These are phyloP conservation scores for Ecliptopera silaceata DNA, from an alignment of 2,888 invertebrate species.

Conservation along the genomic window DNA sequence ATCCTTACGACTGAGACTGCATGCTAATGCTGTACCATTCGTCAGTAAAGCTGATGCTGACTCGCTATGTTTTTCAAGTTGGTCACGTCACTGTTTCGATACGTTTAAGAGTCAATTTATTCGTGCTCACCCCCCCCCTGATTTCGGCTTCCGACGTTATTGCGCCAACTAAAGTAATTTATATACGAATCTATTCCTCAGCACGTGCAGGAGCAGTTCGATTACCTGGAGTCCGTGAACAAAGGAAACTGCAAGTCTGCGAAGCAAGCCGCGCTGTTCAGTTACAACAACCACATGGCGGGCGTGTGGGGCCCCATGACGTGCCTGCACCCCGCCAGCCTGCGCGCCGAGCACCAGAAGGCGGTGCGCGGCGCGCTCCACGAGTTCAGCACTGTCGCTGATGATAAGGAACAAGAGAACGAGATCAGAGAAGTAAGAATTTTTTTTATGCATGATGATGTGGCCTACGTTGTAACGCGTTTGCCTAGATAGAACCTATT, in stretches of 20 bases:
- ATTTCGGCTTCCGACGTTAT: too few relatives aligned
- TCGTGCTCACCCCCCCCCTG: too few relatives aligned
- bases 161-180: too few relatives aligned
- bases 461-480: too few relatives aligned
- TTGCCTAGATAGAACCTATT: too few relatives aligned
- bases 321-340: conserved; percentile 18
- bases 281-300: conserved; percentile 32
- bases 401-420: conserved; percentile 8
- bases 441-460: too few relatives aligned
- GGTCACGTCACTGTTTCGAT: too few relatives aligned
- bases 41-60: too few relatives aligned
- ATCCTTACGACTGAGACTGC: too few relatives aligned
- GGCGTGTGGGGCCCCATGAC: conserved; percentile 27
- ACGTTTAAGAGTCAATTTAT: too few relatives aligned
- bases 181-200: not conserved
- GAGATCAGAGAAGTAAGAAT: conserved; percentile 2
- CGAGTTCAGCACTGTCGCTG: conserved; percentile 6
- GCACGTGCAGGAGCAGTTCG: conserved; percentile 26
- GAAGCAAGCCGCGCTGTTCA: conserved; percentile 20
- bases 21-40: too few relatives aligned
- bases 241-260: conserved; percentile 15
- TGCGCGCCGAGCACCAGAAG: conserved; percentile 14
- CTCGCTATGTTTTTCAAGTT: too few relatives aligned
- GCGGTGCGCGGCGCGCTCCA: conserved; percentile 15
- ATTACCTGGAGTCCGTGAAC: conserved; percentile 14